A percentile compares a stretch with the other conserved stretches of the same genome.
Conservation (phyloP, 2,113 vertebrate genomes). For the Oriolus oriolus region DNA sequence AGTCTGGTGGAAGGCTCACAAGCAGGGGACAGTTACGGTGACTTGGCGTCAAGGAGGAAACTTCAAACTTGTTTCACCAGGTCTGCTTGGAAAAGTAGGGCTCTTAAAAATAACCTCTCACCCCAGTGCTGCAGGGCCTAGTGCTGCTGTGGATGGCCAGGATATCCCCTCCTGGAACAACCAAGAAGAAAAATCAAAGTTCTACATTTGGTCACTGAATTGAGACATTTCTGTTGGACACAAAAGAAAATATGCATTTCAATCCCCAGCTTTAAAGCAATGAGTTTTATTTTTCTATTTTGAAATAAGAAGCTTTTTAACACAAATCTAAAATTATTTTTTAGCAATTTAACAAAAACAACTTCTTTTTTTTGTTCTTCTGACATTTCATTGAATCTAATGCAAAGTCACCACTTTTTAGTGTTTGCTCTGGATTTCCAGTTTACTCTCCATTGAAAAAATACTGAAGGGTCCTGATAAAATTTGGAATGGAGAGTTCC, state of each 20-base stretch:
- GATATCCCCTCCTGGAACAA: neutral
- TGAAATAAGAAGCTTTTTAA: neutral
- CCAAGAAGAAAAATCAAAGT: neutral
- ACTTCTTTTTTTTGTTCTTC: fast-evolving
- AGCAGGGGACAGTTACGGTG: neutral
- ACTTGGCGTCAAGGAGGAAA: neutral
- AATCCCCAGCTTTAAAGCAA: neutral
- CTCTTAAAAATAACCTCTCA: neutral
- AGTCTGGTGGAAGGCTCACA: neutral
- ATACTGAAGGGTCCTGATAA: neutral
- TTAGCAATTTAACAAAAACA: neutral
- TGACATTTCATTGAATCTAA: neutral
- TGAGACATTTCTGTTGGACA: neutral
- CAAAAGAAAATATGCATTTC: neutral
- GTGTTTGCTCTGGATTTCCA: neutral
- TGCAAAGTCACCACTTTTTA: neutral
- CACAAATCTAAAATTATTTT: neutral
- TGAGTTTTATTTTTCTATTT: neutral
- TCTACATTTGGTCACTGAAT: neutral
- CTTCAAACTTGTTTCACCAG: neutral
- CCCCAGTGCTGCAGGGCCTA: neutral
- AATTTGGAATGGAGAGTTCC: neutral
- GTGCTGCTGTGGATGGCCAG: neutral
- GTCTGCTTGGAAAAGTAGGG: neutral
- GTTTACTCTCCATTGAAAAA: neutral